Base-by-base conservation (phyloP, 2,888 invertebrate genomes). In the Ferdinandea cuprea region DNA sequence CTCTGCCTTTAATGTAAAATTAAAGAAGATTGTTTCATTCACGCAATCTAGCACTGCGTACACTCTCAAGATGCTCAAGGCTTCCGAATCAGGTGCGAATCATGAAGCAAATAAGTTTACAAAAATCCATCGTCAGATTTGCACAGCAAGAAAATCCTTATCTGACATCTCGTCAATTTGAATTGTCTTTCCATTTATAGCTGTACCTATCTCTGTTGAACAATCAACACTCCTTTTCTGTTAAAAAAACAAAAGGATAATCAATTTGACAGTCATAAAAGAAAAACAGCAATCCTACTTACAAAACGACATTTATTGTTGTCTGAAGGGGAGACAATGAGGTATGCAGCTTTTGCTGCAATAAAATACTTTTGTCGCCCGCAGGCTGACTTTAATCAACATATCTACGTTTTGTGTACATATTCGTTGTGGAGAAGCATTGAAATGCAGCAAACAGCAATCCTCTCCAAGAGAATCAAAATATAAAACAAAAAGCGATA, bases 301-400 rank as follows among this genome's bases (percentile, higher is more conserved):
- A 56, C 0, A 37, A 21, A 13, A 25, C 2, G 19, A 44, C n/a
- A n/a, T n/a, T n/a, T n/a, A n/a, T n/a, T n/a, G n/a, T n/a, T n/a
- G n/a, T n/a, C n/a, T n/a, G n/a, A n/a, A n/a, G n/a, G n/a, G n/a
- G n/a, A n/a, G n/a, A n/a, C 19, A 30, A 61, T n/a, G 32, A 19
- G 61, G 19, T 19, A 32, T 42, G 46, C 46, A 61, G 17, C 13
- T 50, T 21, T 6, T 15, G n/a, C 7, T 25, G 50, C 37, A 65
- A 48, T 50, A 65, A 65, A 37, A 50, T 35, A 25, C 50, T 37
- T 50, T 25, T 50, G 28, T 59, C 9, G 25, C 11, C 35, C 17
- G 21, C 69, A 71, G 30, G 35, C 46, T 25, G 48, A 58, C 69
- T 58, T 58, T 28, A 48, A 48, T 25, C 6, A 13, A 13, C 7